Conservation (phyloP, 2,797 vertebrate species). For the Sus cebifrons region DNA sequence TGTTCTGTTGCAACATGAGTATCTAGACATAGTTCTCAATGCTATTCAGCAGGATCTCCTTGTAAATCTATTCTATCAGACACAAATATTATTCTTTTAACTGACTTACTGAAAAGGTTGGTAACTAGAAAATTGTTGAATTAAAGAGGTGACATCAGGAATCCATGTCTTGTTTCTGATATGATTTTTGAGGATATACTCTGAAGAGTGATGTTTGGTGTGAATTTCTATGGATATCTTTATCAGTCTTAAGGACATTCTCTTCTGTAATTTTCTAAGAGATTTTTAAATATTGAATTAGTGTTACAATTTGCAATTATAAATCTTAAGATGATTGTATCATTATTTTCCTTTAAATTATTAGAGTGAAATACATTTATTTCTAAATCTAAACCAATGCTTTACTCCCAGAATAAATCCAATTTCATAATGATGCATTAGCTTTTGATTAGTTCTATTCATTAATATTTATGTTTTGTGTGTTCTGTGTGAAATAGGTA, state of each 20-base stretch:
- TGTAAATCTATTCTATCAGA: too few relatives aligned
- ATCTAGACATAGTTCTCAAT: too few relatives aligned
- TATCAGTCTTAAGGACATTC: background rate
- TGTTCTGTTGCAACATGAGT: too few relatives aligned
- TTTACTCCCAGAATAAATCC: slow-evolving; percentile 37
- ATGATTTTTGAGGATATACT: slow-evolving; percentile 16
- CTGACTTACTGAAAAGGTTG: slow-evolving; percentile 10
- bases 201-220: background rate
- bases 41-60: too few relatives aligned
- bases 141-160: background rate
- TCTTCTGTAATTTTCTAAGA: slow-evolving; percentile 6
- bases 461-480: background rate
- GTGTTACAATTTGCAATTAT: background rate
- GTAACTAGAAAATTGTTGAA: slow-evolving; percentile 13
- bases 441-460: background rate
- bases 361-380: slow-evolving; percentile 7
- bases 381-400: background rate
- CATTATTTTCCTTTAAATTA: background rate
- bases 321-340: background rate
- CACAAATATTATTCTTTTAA: slow-evolving; percentile 33
- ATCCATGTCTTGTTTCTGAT: background rate
- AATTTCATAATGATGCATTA: background rate
- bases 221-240: slow-evolving; percentile 50
- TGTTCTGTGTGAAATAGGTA: background rate
- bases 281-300: background rate